Percentiles rank a stretch among this genome's conserved stretches.
Evolutionary conservation across 2,113 vertebrate species (phyloP).

Genomic region (Oceanodroma tethys): DNA sequence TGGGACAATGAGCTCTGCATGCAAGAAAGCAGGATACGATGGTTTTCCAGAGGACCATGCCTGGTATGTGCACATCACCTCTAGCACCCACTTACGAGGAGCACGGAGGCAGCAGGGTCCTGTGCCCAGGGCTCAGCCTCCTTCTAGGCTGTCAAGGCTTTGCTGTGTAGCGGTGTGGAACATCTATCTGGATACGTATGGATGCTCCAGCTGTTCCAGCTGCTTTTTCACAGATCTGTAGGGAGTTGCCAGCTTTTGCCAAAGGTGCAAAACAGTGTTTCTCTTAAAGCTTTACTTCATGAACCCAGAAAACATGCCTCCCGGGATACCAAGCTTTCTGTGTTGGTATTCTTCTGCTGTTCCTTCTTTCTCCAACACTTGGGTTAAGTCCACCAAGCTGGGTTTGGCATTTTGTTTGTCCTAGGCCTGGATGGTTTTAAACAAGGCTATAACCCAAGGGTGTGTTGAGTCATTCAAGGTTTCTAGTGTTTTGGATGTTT

Average conservation of each 20-base stretch:
- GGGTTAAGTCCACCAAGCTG: neutral
- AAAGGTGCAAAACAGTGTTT: neutral
- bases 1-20: neutral
- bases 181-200: accelerated
- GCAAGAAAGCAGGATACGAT: accelerated
- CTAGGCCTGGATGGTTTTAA: neutral
- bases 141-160: neutral
- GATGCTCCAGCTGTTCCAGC: neutral
- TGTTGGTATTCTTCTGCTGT: neutral
- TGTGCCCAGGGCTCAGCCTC: neutral
- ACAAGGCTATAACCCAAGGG: accelerated
- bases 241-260: neutral
- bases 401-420: neutral
- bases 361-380: neutral
- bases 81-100: accelerated
- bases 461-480: neutral
- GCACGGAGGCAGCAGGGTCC: accelerated
- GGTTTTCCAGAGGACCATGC: neutral
- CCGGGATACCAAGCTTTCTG: neutral
- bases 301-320: neutral
- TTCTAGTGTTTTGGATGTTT: neutral
- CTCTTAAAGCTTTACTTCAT: neutral
- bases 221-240: neutral
- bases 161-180: neutral
- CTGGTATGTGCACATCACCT: neutral